phyloP scores from a whole-genome alignment of 2,113 vertebrate species.

The Sula dactylatra region DNA sequence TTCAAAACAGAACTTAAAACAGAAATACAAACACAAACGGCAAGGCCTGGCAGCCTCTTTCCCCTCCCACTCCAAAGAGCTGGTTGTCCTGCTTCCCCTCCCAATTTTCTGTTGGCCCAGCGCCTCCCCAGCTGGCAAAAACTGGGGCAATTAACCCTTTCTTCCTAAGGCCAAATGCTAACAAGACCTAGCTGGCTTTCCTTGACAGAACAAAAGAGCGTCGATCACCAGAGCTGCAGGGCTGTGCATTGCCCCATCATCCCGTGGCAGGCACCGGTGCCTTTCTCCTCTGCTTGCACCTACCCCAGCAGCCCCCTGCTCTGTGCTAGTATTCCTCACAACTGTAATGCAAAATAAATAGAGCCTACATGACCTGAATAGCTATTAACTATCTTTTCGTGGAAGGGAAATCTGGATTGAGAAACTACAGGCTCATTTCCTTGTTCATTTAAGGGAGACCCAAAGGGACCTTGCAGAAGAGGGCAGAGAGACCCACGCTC shows the following conservation, averaged over 20 bases:
- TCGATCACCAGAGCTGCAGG: background rate
- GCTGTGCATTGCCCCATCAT: background rate
- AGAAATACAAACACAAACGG: background rate
- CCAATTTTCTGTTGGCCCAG: background rate
- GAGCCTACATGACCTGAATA: background rate
- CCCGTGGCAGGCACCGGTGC: rapidly evolving
- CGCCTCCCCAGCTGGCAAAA: background rate
- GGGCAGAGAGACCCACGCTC: background rate
- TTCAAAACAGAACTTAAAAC: constrained; percentile 14
- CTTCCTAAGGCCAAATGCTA: background rate
- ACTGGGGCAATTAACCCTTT: background rate
- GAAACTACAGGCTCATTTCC: background rate
- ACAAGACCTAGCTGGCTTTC: background rate
- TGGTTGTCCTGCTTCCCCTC: background rate
- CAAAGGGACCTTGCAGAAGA: background rate
- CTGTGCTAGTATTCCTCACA: background rate
- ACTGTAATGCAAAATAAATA: background rate
- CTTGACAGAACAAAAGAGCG: background rate
- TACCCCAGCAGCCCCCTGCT: background rate
- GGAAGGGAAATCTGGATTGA: background rate
- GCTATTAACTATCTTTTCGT: background rate
- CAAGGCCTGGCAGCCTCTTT: background rate
- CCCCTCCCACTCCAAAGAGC: background rate
- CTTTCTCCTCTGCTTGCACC: background rate
- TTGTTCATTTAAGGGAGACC: background rate